Conservation (phyloP, 2,113 vertebrate genomes). For the Eupsittula cactorum region DNA sequence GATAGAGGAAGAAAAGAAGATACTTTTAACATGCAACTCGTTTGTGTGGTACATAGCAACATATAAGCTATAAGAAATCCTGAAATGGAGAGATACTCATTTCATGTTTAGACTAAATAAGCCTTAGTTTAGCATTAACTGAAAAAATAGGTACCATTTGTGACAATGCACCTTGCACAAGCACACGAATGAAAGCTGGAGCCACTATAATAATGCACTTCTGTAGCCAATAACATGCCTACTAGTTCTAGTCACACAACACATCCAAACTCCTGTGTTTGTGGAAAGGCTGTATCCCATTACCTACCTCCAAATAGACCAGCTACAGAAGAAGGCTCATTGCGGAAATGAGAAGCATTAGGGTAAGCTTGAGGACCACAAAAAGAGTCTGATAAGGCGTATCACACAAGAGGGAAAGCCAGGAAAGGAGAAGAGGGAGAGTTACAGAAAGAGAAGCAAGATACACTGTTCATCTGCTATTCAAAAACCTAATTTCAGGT, state of each 20-base stretch:
- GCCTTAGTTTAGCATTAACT: background rate
- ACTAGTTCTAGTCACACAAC: background rate
- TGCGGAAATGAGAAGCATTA: conserved; percentile 84
- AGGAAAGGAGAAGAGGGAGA: conserved; percentile 58
- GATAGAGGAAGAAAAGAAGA: background rate
- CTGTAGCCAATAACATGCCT: background rate
- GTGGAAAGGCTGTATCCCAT: background rate
- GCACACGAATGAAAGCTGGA: background rate
- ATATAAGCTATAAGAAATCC: background rate
- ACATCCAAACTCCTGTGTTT: background rate
- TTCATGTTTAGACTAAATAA: background rate
- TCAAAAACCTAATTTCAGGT: background rate
- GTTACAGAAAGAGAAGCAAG: conserved; percentile 62
- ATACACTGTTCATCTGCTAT: background rate
- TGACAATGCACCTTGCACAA: background rate
- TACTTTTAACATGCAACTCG: background rate
- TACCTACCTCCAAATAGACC: conserved; percentile 89
- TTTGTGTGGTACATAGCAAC: background rate
- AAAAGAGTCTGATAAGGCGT: conserved; percentile 85
- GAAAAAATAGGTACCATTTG: background rate
- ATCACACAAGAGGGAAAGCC: conserved; percentile 59
- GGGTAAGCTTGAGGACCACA: conserved; percentile 83
- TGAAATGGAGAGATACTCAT: conserved; percentile 62
- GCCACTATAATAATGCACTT: background rate
- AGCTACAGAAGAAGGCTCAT: conserved; percentile 85